A percentile compares a stretch with the other conserved stretches of the same genome.
Conservation (phyloP, 2,888 invertebrate species). For the Lordiphosa andalusiaca region DNA sequence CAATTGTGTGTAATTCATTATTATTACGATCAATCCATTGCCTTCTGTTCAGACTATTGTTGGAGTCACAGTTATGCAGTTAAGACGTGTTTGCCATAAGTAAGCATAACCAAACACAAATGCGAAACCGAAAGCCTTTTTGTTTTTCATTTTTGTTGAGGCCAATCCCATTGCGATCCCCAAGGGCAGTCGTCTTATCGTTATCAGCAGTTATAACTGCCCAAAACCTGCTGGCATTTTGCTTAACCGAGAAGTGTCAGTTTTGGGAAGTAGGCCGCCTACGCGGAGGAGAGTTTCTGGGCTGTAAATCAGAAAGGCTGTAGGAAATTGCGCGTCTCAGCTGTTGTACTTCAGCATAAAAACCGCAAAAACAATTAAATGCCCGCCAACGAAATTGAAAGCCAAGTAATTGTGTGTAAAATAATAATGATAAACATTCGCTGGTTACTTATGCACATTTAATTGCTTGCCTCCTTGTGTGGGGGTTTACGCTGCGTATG, state of each 20-base stretch:
- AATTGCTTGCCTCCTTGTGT: conserved; percentile 36
- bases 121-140: conserved; percentile 22
- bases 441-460: conserved; percentile 44
- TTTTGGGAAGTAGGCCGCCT: conserved; percentile 25
- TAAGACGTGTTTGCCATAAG: conserved; percentile 49
- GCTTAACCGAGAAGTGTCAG: not conserved
- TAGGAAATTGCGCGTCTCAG: conserved; percentile 1
- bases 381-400: conserved; percentile 45
- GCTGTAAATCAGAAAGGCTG: conserved; percentile 2
- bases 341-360: conserved; percentile 4
- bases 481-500: conserved; percentile 46
- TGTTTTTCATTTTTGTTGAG: not conserved
- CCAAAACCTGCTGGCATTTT: conserved; percentile 20
- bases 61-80: conserved; percentile 40
- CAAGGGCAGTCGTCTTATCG: not conserved
- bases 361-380: conserved; percentile 44
- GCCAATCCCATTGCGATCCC: not conserved
- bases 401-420: conserved; percentile 41
- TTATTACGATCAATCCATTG: conserved; percentile 33
- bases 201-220: conserved; percentile 38
- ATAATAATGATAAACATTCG: conserved; percentile 36
- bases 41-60: conserved; percentile 36
- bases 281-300: not conserved
- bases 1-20: conserved; percentile 39
- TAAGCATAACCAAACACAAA: conserved; percentile 3